These are phyloP conservation scores for Asarcornis scutulata DNA, from an alignment of 2,113 vertebrate genomes.

Conservation along the genomic window DNA sequence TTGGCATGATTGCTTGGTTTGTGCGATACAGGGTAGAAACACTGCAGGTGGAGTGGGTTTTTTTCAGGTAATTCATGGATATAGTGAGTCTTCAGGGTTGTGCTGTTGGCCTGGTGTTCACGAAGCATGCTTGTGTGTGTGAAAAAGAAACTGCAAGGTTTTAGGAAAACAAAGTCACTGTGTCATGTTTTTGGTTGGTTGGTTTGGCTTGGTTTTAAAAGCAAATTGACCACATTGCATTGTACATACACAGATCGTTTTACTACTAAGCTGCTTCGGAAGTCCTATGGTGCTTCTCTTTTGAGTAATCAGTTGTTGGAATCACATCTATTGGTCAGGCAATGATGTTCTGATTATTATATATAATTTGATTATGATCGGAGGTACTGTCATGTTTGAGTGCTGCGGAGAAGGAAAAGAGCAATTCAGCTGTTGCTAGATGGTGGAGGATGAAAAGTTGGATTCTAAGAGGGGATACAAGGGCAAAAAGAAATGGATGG, in stretches of 20 bases:
- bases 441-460: not conserved
- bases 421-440: not conserved
- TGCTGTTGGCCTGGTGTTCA: not conserved
- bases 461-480: not conserved
- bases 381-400: not conserved
- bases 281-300: not conserved
- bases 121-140: not conserved
- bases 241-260: not conserved
- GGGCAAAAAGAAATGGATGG: not conserved
- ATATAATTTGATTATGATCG: not conserved
- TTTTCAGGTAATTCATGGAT: not conserved
- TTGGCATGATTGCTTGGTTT: conserved; percentile 34
- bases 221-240: not conserved
- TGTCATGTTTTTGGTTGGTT: not conserved
- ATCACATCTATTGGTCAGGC: not conserved
- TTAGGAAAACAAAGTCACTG: not conserved
- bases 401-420: not conserved
- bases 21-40: not conserved
- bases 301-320: not conserved
- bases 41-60: not conserved
- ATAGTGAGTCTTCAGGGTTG: not conserved
- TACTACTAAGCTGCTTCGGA: not conserved
- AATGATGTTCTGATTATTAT: not conserved
- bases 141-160: not conserved
- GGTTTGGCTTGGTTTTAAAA: not conserved